Base-by-base conservation (phyloP, 1,140 invertebrate genomes). In the Choristoneura fumiferana region DNA sequence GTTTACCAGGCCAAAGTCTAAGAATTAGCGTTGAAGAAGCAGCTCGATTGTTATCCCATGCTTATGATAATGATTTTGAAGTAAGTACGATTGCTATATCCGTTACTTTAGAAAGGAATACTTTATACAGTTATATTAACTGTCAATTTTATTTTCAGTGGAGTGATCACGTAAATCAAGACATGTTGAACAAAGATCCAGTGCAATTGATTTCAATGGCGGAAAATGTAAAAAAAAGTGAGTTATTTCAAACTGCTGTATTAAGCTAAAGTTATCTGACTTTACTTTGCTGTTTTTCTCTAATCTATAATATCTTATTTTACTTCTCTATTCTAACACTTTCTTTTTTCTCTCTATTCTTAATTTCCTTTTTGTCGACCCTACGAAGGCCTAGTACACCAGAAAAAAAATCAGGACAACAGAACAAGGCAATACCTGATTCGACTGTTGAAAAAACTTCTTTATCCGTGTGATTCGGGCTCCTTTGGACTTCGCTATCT, bases 1-100 rank as follows among this genome's bases (percentile, higher is more conserved):
- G 86, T 74, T 67, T 89, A 54, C 86, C 86, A 4, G 86, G 86
- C 15, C 84, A 87, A 67, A 86, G 74, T 57, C 69, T 89, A 9
- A 75, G 84, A 62, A 89, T 89, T 57, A 86, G 73, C 29, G 76
- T 87, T 3, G 78, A 84, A 43, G 86, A 89, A 33, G 86, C 86
- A 49, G 71, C 81, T 22, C 62, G 83, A 10, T 83, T 78, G 17
- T 63, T 87, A 18, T 69, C 78, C 38, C 80, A 82, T 66, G 77
- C 73, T 10, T 87, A 89, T 49, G 84, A 89, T 74, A 71, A 62
- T 55, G 84, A 89, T 63, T 82, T 84, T 57, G 79, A 82, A 69
- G 86, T 87, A 66, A 72, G 66, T 62, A 39, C 4, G 15, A 35
- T 13, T 34, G 14, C 14, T 12, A 29, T 3, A 37, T 29, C 22